Base-by-base conservation (phyloP, 2,113 vertebrate genomes). In the Misgurnus anguillicaudatus region DNA sequence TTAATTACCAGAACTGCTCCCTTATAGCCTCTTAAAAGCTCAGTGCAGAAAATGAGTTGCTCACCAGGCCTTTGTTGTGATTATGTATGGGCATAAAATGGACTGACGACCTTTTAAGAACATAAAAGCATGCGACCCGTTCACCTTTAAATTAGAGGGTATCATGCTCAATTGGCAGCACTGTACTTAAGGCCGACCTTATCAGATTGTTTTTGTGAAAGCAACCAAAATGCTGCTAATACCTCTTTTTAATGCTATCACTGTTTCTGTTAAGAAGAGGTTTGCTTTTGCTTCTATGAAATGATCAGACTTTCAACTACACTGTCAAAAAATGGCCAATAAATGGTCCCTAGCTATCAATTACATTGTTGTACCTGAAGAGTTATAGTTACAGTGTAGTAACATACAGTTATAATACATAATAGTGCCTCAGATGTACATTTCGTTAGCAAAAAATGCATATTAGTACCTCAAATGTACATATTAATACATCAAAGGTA, bases 1-100 rank as follows among this genome's bases (percentile, higher is more conserved):
- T 83, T 68, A 76, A 65, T 80, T 83, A 62, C 65, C 39, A 72
- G 75, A 77, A 74, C 72, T 53, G 60, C 65, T 76, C 64, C 45
- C 63, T 60, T 71, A 66, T 63, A 42, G 36, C 51, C 39, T 79
- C 39, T 68, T 48, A 63, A 16, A 60, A 14, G 31, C 77, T 62
- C 45, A 58, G 65, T 11, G 45, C 63, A 62, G 48, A n/a, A 68
- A 76, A 57, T 57, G 5, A 71, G 60, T 70, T 47, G n/a, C 47
- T 60, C 21, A 9, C 47, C 39, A 62, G 36, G 17, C 13, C n/a
- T 72, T 80, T 73, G 51, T 80, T 83, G 75, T 21, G n/a, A 76
- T 71, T 38, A 51, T 72, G 72, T 36, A 57, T 13, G 41, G 72
- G 17, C 61, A 58, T 65, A n/a, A 51, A 76, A 76, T 47, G 6